Base-by-base conservation (phyloP, 64 coral and sea anemone genomes). In the Montipora foliosa region DNA sequence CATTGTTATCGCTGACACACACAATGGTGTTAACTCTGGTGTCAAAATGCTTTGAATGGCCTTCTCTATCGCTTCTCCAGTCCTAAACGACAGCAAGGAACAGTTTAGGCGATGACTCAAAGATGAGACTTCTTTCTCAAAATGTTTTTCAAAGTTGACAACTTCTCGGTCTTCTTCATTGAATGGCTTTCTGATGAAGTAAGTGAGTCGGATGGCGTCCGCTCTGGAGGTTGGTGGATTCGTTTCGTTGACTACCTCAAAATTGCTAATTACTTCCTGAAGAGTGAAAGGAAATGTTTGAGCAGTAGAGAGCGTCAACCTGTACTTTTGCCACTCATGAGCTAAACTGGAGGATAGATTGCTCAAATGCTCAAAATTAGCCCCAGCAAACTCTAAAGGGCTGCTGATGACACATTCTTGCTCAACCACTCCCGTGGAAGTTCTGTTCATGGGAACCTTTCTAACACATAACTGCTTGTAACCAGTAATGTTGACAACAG, bases 351-450 rank as follows among this genome's bases (percentile, higher is more conserved):
- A 68, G n/a, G 81, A 84, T 0, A 84, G 61, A 44, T 84, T 84
- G 12, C 5, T 84, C 62, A 84, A 48, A 84, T 84, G 44, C 46
- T 84, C 60, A 84, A 84, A 84, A 8, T 84, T 17, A 84, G 62
- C 17, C 7, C 81, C 81, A 84, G 81, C 81, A n/a, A 84, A 84
- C 24, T 84, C 81, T 15, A 84, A 66, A 49, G 81, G 81, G 47
- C 44, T 84, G 44, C 60, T 69, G 1, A 84, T 69, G 44, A 84
- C 44, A 48, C 81, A 84, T 3, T 19, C 16, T 46, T 47, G 8
- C 44, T 64, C 4, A 8, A 1, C 20, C 9, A 9, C 8, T 20
- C 6, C 19, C 44, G 44, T 19, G 2, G 7, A 22, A 9, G 29
- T 45, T 58, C 3, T 47, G 14, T 48, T 69, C 9, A 14, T 4